Base-by-base conservation (phyloP, 1,140 invertebrate genomes). In the Drosophila teissieri region DNA sequence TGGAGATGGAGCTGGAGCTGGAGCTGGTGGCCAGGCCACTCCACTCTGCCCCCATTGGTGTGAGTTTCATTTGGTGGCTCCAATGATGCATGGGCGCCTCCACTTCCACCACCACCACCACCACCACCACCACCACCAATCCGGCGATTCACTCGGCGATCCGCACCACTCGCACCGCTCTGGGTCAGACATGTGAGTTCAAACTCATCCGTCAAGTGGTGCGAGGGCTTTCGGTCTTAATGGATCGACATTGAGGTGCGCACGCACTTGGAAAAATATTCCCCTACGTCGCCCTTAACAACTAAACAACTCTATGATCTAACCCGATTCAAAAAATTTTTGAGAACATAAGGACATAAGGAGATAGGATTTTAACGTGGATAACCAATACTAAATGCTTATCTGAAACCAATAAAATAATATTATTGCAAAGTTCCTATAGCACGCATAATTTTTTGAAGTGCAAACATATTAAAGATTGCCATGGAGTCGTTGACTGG, bases 201-300 rank as follows among this genome's bases (percentile, higher is more conserved):
- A 91, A 91, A 88, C 88, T 74, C 88, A 91, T 91, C 88, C 88
- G 88, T 91, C 88, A 91, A 91, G 80, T 91, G 88, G 73, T 73
- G 73, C 72, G 77, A 75, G 78, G 75, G 81, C 78, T 85, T 81
- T 81, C 58, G 70, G 60, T 75, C 85, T 73, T 89, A 89, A 89
- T 89, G 84, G 84, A 89, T 89, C 84, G 84, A 86, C 80, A 88
- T 79, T 57, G 65, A 57, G 58, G 49, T 42, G 73, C 74, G 73
- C 54, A 77, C 19, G 34, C 68, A 80, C 53, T 56, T 14, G 1
- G 24, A 60, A 27, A 64, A 57, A 56, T 1, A 12, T n/a, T 22
- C 17, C 17, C 7, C 7, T 14, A 19, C 12, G 31, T 3, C 2
- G 11, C 27, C 10, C 49, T 52, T 52, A 15, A 14, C 1, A 24